These are phyloP conservation scores for Helicoverpa armigera DNA, from an alignment of 1,140 invertebrate species.

Conservation along the genomic window DNA sequence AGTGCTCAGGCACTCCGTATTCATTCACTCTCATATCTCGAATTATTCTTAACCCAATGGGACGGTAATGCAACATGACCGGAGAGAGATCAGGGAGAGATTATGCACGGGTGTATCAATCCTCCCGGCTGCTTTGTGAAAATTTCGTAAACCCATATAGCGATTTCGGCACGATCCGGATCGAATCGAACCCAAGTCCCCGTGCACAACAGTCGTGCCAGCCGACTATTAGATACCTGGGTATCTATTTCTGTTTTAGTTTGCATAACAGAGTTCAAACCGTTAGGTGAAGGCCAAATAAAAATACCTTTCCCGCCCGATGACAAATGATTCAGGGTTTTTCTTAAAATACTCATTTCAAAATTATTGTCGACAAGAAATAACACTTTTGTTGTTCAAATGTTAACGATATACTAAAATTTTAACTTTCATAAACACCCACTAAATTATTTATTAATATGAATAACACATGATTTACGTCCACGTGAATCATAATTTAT, in stretches of 20 bases:
- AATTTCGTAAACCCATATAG: no score
- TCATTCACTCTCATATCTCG: no score
- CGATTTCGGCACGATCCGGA: no score
- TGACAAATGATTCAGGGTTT: slow-evolving; percentile 19
- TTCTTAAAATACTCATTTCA: slow-evolving; percentile 20
- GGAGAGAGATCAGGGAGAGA: no score
- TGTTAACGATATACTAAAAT: slow-evolving; percentile 14
- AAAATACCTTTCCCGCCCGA: background rate
- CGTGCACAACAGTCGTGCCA: no score
- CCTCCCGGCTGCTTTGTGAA: no score
- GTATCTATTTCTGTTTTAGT: background rate
- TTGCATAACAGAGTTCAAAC: background rate
- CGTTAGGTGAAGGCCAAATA: slow-evolving; percentile 13
- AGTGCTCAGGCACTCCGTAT: no score
- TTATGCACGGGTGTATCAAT: no score
- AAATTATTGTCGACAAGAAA: slow-evolving; percentile 17
- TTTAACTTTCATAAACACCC: slow-evolving; percentile 32
- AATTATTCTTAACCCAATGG: no score
- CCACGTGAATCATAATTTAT: background rate
- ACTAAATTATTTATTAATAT: slow-evolving; percentile 18
- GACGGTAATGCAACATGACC: no score
- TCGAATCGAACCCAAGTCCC: no score
- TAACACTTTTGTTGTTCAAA: background rate
- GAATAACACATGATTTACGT: slow-evolving; percentile 27
- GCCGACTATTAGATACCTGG: no score